A percentile compares a stretch with the other conserved stretches of the same genome.
These are phyloP conservation scores for Drosophila longiperda DNA, from an alignment of 2,888 invertebrate species.

Conservation along the genomic window DNA sequence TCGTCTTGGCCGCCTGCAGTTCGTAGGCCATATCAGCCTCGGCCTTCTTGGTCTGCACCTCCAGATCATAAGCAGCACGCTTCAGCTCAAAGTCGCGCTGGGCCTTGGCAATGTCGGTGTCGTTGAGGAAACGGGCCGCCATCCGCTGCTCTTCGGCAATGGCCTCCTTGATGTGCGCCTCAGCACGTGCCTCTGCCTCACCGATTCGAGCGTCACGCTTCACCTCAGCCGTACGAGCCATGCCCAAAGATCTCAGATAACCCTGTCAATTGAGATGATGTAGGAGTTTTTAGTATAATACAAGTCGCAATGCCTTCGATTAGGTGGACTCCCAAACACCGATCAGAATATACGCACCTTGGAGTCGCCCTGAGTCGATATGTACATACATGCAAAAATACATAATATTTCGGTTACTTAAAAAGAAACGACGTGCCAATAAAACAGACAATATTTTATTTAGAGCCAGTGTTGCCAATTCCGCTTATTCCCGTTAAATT, in stretches of 20 bases:
- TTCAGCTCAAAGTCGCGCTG: slow-evolving; percentile 98
- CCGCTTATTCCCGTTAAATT: not conserved
- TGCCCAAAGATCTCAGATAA: slow-evolving; percentile 96
- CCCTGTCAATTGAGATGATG: slow-evolving; percentile 72
- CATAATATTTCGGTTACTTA: slow-evolving; percentile 80
- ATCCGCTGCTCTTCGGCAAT: slow-evolving; percentile 98
- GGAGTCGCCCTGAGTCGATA: slow-evolving; percentile 82
- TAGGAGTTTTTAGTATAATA: not conserved
- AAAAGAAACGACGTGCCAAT: slow-evolving; percentile 21
- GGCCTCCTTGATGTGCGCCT: slow-evolving; percentile 91
- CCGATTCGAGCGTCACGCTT: slow-evolving; percentile 98
- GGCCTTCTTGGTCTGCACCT: slow-evolving; percentile 95
- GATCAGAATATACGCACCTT: slow-evolving; percentile 80
- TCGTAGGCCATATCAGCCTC: slow-evolving; percentile 97
- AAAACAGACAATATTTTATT: slow-evolving; percentile 8
- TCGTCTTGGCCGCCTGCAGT: slow-evolving; percentile 97
- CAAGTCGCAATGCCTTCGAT: slow-evolving; percentile 1
- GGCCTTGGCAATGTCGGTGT: slow-evolving; percentile 98
- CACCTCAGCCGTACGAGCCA: slow-evolving; percentile 97
- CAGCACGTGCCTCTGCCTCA: slow-evolving; percentile 97
- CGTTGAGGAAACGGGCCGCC: slow-evolving; percentile 97
- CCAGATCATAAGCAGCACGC: slow-evolving; percentile 98
- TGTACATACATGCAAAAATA: slow-evolving; percentile 71
- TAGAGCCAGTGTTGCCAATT: slow-evolving; percentile 11
- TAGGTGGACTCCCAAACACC: slow-evolving; percentile 27